phyloP scores from a whole-genome alignment of 30 jellyfish, hydroid and myxozoan genomes.

The Cassiopea andromeda region DNA sequence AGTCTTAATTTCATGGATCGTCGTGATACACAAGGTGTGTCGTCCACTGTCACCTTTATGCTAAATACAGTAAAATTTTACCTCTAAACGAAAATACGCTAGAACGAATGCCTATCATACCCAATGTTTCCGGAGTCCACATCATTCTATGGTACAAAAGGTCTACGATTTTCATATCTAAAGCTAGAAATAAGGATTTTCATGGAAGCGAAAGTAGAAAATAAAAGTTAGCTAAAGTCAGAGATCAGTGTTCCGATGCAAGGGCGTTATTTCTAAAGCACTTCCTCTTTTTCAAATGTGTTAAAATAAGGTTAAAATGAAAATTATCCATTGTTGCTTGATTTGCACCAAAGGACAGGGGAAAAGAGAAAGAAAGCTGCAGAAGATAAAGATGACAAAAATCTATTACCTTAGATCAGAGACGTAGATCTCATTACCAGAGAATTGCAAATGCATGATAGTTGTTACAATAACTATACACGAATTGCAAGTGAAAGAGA shows the following conservation, averaged over 20 bases:
- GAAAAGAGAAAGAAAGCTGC: conserved; percentile 51
- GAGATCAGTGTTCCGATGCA: conserved; percentile 15
- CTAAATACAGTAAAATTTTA: conserved; percentile 1
- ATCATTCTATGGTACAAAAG: conserved; percentile 11
- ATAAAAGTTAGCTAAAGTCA: conserved; percentile 2
- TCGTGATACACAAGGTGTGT: no score
- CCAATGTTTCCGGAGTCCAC: conserved; percentile 28
- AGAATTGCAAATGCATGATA: conserved; percentile 49
- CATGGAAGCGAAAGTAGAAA: conserved; percentile 8
- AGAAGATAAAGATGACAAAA: conserved; percentile 18
- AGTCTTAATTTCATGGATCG: no score
- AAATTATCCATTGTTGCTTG: not conserved
- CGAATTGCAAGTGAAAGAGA: conserved; percentile 27
- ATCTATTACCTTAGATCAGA: conserved; percentile 13
- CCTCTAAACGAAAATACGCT: conserved; percentile 9
- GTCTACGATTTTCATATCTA: not conserved
- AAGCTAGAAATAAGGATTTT: conserved; percentile 5
- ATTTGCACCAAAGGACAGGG: conserved; percentile 19
- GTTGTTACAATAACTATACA: not conserved
- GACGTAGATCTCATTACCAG: conserved; percentile 26
- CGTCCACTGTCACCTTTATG: no score
- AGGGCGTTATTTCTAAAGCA: conserved; percentile 12
- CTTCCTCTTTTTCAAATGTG: conserved; percentile 2
- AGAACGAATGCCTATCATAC: conserved; percentile 20
- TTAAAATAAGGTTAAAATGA: not conserved